Base-by-base conservation (phyloP, 2,797 vertebrate genomes). In the Rhabdomys pumilio region DNA sequence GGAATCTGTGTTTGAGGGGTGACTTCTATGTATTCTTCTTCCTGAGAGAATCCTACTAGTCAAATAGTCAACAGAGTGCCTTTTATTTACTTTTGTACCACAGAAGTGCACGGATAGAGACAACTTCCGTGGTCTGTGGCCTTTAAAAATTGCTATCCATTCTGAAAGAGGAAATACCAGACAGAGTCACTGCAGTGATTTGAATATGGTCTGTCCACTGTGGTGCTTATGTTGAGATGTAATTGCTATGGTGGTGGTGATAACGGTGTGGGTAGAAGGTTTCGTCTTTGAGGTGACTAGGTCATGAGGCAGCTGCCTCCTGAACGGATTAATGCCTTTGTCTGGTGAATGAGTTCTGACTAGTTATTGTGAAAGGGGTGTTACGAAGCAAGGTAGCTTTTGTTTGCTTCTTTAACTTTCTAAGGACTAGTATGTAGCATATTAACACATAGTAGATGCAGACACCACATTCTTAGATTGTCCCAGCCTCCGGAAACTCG, bases 21-120 rank as follows among this genome's bases (percentile, higher is more conserved):
- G 67, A 61, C 84, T 84, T 97, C 55, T 91, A 47, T 76, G 85
- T 86, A 44, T 75, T 89, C 79, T 72, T 80, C 89, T 82, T 55
- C 81, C 44, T 24, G 19, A 85, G 87, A 86, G 95, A 38, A 84
- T n/a, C 12, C 65, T 17, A 6, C 38, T 86, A 77, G 77, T 94
- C 93, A 93, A 95, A 82, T 90, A 69, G 41, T 72, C 95, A 94
- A 65, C 8, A 2, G 15, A 77, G 29, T 89, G 34, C 34, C 38
- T 93, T 82, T 91, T 86, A 41, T 88, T n/a, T 88, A 81, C 57
- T 95, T 91, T 90, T 3, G 0, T 83, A 79, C 50, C 29, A 22
- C 47, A 90, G 92, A 97, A 93, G 88, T 65, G 34, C 67, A 55
- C 38, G 4, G 24, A 3, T 19, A 34, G 89, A 65, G 59, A 69